Conservation (phyloP, 92 coral and sea anemone genomes). For the Zoanthus sociatus region DNA sequence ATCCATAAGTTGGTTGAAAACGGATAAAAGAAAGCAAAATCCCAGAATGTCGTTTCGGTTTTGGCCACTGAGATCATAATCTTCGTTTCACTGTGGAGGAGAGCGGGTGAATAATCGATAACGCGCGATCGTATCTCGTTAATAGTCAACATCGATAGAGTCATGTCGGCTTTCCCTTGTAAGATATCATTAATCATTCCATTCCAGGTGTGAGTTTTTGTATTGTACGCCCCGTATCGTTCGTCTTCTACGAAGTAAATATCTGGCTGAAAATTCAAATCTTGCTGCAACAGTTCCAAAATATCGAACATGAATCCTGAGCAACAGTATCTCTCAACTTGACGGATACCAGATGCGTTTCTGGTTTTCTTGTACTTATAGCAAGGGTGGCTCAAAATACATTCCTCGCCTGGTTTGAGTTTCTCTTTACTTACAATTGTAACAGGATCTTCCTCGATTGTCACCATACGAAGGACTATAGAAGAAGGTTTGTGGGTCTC, state of each 20-base stretch:
- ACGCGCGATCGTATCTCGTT: slow-evolving; percentile 68
- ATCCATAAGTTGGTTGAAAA: slow-evolving; percentile 67
- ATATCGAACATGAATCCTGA: slow-evolving; percentile 82
- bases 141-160: slow-evolving; percentile 75
- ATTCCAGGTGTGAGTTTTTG: slow-evolving; percentile 78
- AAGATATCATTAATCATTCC: slow-evolving; percentile 82
- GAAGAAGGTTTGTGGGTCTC: slow-evolving; percentile 20
- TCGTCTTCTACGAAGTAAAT: slow-evolving; percentile 80
- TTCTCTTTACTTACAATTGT: slow-evolving; percentile 52
- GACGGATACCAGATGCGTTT: slow-evolving; percentile 15
- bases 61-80: slow-evolving; percentile 59
- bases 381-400: slow-evolving; percentile 68
- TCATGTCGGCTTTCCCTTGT: slow-evolving; percentile 79
- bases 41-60: slow-evolving; percentile 23
- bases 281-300: slow-evolving; percentile 61
- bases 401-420: slow-evolving; percentile 52
- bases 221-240: slow-evolving; percentile 71
- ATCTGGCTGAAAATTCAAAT: slow-evolving; percentile 67
- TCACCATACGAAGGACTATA: slow-evolving; percentile 62
- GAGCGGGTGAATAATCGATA: slow-evolving; percentile 85
- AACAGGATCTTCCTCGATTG: slow-evolving; percentile 70
- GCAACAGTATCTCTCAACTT: slow-evolving; percentile 75
- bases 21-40: slow-evolving; percentile 73
- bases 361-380: slow-evolving; percentile 42
- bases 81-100: slow-evolving; percentile 75